These are phyloP conservation scores for Geodia barretti DNA, from an alignment of 37 sponge, comb jelly and placozoan species.

Conservation along the genomic window DNA sequence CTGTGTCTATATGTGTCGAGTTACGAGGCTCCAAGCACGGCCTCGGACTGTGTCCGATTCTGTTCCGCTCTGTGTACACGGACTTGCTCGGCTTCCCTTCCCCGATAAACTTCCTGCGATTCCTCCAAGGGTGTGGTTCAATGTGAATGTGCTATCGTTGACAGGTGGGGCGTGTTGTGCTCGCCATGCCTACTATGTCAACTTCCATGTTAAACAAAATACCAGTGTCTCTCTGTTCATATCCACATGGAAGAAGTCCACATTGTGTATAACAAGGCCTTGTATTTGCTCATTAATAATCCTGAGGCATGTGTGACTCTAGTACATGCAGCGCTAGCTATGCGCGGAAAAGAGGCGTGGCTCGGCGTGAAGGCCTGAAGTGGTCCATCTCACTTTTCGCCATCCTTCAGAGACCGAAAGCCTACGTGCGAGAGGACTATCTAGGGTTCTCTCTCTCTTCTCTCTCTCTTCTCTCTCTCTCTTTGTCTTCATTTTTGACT, in stretches of 20 bases:
- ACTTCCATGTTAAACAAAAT: no score
- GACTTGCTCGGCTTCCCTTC: no score
- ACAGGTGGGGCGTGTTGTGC: neutral
- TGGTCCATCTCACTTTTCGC: constrained; percentile 27
- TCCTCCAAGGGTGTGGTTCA: no score
- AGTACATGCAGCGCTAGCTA: constrained; percentile 2
- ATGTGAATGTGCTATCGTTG: constrained; percentile 61
- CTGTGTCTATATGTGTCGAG: no score
- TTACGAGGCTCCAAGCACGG: constrained; percentile 79
- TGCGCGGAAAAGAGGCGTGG: neutral
- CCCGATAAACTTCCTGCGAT: no score
- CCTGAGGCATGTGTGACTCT: neutral
- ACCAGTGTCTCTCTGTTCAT: no score
- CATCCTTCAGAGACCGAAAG: neutral
- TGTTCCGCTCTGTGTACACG: constrained; percentile 31
- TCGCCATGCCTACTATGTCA: neutral
- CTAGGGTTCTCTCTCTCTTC: constrained; percentile 22
- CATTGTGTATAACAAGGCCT: no score
- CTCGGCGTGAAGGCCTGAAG: constrained; percentile 7
- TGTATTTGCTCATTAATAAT: neutral
- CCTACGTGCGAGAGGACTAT: no score
- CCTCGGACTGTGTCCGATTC: constrained; percentile 52
- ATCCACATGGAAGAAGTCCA: no score
- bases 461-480: neutral
- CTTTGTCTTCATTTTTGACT: neutral